Evolutionary conservation across 2,888 invertebrate genomes (phyloP), one percentile per base, ranked within the genome.

Genomic region (Congeria kusceri): DNA sequence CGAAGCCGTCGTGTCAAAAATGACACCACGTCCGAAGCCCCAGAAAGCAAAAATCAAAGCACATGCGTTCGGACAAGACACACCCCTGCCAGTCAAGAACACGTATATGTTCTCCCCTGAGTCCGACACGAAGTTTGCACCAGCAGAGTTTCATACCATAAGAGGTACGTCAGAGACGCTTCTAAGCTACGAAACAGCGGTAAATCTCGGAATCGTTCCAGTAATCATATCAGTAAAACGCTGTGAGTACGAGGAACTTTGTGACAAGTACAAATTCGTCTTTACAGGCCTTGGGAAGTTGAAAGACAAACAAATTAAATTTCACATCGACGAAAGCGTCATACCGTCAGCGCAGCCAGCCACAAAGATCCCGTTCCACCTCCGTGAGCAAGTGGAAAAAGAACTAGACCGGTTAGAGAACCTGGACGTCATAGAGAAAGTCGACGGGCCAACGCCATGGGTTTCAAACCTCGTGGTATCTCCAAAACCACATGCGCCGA

Each of bases 391-490:
- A n/a, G n/a, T n/a, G n/a, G 83, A 23, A 78, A 86, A 2, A 80
- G 84, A 69, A 20, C 77, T 27, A 79, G 89, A 63, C 18, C 58
- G 77, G 79, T 89, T n/a, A n/a, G n/a, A n/a, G n/a, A n/a, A n/a
- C n/a, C n/a, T n/a, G n/a, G n/a, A n/a, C n/a, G n/a, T n/a, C 20
- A 89, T 89, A 23, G 87, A 89, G 39, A 77, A 58, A 53, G 84
- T 86, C 25, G 84, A 82, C n/a, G 87, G 84, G 0, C 88, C 84
- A 18, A 86, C 86, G 32, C 79, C 85, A 4, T 88, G 87, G 83
- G 85, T 88, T 13, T 83, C 82, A n/a, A 83, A 81, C 13, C 70
- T 87, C 1, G 85, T 87, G 4, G 77, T 81, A 18, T 86, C 77
- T 27, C 85, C 86, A 11, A 81, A 84, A 65, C 68, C 72, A 72